phyloP scores from a whole-genome alignment of 1,140 invertebrate species.

The Lithobius niger region DNA sequence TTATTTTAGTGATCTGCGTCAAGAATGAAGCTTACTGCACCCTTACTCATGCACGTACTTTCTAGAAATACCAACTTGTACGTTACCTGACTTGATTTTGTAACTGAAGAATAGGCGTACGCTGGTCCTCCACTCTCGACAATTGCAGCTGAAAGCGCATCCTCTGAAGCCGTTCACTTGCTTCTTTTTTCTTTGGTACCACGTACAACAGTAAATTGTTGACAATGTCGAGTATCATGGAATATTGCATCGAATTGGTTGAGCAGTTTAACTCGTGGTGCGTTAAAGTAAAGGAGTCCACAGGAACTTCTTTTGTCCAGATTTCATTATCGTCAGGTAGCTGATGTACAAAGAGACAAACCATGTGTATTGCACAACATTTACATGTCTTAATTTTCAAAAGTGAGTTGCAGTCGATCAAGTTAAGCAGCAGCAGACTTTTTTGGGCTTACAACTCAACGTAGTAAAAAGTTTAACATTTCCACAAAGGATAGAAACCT shows the following conservation, averaged over 20 bases:
- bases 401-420: too few species aligned
- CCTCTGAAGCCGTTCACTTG: conserved; percentile 69
- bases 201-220: conserved; percentile 95
- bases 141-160: conserved; percentile 88
- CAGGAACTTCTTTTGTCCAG: conserved; percentile 53
- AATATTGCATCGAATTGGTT: conserved; percentile 90
- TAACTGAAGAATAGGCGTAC: conserved; percentile 76
- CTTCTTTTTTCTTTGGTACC: conserved; percentile 86
- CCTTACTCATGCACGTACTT: too few species aligned
- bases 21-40: too few species aligned
- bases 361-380: conserved; percentile 14
- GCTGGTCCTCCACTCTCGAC: conserved; percentile 75
- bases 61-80: too few species aligned
- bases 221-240: conserved; percentile 91
- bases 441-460: too few species aligned
- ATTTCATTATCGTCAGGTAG: conserved; percentile 30
- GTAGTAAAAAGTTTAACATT: too few species aligned
- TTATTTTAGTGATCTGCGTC: too few species aligned
- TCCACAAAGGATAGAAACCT: too few species aligned
- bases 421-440: too few species aligned
- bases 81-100: conserved; percentile 67
- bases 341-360: conserved; percentile 18
- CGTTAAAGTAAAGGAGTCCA: conserved; percentile 94
- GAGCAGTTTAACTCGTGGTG: conserved; percentile 96
- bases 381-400: too few species aligned